A percentile compares a stretch with the other conserved stretches of the same genome.
phyloP scores from a whole-genome alignment of 2,888 invertebrate species.

The Nysson spinosus region DNA sequence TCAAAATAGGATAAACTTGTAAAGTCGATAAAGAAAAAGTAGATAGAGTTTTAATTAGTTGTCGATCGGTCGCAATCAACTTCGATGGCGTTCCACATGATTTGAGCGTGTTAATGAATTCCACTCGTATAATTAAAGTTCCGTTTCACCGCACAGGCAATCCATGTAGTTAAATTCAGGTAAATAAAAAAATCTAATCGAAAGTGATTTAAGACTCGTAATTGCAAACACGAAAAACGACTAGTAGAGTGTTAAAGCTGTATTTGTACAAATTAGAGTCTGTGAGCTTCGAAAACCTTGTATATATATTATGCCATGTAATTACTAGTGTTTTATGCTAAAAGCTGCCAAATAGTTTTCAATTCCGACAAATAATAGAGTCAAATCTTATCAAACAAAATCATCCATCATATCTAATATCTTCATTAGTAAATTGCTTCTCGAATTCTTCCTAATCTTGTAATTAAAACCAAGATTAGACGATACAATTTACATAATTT shows the following conservation, averaged over 20 bases:
- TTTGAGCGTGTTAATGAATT: slow-evolving; percentile 46
- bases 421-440: no score
- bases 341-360: no score
- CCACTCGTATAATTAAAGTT: slow-evolving; percentile 42
- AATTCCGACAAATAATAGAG: no score
- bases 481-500: no score
- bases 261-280: no score
- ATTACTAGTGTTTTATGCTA: no score
- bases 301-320: no score
- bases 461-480: no score
- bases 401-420: no score
- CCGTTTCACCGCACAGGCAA: slow-evolving; percentile 27
- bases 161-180: slow-evolving; percentile 26
- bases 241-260: not conserved
- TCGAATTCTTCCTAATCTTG: no score
- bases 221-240: not conserved
- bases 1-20: not conserved
- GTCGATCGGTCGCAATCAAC: slow-evolving; percentile 30
- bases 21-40: slow-evolving; percentile 17
- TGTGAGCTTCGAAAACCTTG: no score
- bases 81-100: slow-evolving; percentile 30
- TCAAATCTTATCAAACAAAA: no score
- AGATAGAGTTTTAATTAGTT: slow-evolving; percentile 49
- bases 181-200: slow-evolving; percentile 34
- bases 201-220: slow-evolving; percentile 15